Conservation (phyloP, 2,113 vertebrate genomes). For the Calyptomena viridis region DNA sequence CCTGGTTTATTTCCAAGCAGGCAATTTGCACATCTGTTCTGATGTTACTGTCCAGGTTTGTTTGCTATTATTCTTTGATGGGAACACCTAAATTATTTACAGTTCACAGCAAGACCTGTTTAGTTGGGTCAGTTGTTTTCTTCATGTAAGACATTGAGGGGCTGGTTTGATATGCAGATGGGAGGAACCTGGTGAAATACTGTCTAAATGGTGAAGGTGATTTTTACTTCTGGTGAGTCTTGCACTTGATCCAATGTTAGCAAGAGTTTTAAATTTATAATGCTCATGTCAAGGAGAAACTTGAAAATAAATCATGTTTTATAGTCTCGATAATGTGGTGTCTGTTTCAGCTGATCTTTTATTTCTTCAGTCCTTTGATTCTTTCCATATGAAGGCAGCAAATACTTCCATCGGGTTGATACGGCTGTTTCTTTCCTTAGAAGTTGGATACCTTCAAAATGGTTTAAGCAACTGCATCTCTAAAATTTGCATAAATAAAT, state of each 20-base stretch:
- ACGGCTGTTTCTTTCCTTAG: slow-evolving; percentile 4
- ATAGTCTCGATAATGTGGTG: slow-evolving; percentile 58
- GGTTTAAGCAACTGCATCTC: slow-evolving; percentile 3
- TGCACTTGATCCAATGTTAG: slow-evolving; percentile 51
- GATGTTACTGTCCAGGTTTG: slow-evolving; percentile 32
- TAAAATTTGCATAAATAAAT: slow-evolving; percentile 67
- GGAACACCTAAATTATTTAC: slow-evolving; percentile 20
- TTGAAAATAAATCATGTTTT: slow-evolving; percentile 70
- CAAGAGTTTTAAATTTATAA: slow-evolving; percentile 60
- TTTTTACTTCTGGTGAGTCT: slow-evolving; percentile 45
- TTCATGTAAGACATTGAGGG: background rate
- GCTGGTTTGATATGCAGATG: background rate
- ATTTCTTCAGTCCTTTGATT: slow-evolving; percentile 67
- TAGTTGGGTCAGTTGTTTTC: slow-evolving; percentile 10
- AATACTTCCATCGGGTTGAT: slow-evolving; percentile 50
- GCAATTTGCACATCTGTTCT: slow-evolving; percentile 33
- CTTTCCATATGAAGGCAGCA: slow-evolving; percentile 73
- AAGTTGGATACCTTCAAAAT: slow-evolving; percentile 43
- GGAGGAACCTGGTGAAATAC: background rate
- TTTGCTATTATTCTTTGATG: slow-evolving; percentile 33
- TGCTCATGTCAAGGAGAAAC: slow-evolving; percentile 62
- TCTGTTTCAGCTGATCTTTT: slow-evolving; percentile 61
- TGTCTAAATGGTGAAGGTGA: background rate
- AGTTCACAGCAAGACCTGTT: background rate
- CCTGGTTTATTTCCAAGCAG: background rate